Conservation (phyloP, 2,797 vertebrate species). For the Orestias chungarensis region DNA sequence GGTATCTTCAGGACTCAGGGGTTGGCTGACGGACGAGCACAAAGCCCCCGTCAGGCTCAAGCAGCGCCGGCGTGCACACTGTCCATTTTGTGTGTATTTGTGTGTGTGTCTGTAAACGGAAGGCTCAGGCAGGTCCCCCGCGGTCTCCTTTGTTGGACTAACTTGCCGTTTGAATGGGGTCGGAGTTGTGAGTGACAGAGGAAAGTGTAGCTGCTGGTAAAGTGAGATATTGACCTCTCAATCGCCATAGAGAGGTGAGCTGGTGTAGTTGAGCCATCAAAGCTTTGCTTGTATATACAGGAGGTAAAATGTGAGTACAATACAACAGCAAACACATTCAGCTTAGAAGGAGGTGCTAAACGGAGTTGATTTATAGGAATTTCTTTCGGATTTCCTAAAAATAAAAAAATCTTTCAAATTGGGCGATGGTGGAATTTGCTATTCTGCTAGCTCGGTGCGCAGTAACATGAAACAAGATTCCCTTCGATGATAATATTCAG, state of each 20-base stretch:
- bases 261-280: constrained; percentile 55
- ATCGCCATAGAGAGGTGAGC: constrained; percentile 80
- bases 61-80: constrained; percentile 40
- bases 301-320: constrained; percentile 18
- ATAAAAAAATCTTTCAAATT: constrained; percentile 44
- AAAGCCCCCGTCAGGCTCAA: constrained; percentile 87
- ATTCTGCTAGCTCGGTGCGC: constrained; percentile 65
- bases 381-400: constrained; percentile 38
- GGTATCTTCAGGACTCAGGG: constrained; percentile 92
- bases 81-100: constrained; percentile 49
- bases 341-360: constrained; percentile 17
- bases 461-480: constrained; percentile 97
- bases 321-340: constrained; percentile 24
- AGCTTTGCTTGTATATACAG: constrained; percentile 37
- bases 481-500: constrained; percentile 95
- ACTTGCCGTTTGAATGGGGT: constrained; percentile 88
- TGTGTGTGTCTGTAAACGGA: constrained; percentile 72
- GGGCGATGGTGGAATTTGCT: constrained; percentile 41
- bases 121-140: constrained; percentile 85
- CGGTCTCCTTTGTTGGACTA: constrained; percentile 91
- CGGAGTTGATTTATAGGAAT: constrained; percentile 12
- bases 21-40: constrained; percentile 94
- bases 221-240: constrained; percentile 93
- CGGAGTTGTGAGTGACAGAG: constrained; percentile 92
- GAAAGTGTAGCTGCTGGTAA: constrained; percentile 88